phyloP scores from a whole-genome alignment of 2,797 vertebrate genomes.

The Hemitrygon akajei region DNA sequence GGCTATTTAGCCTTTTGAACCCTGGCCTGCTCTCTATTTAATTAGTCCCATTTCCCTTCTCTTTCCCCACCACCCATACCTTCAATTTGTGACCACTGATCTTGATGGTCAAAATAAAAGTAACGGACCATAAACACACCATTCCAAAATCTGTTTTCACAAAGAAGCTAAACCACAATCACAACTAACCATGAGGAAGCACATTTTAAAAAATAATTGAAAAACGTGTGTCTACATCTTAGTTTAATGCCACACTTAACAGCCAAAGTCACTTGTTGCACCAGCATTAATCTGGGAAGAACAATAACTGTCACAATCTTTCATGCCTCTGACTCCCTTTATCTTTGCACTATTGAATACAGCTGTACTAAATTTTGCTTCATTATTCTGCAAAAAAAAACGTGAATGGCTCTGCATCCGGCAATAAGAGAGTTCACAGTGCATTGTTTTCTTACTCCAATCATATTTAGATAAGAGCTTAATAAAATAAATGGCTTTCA shows the following conservation, averaged over 20 bases:
- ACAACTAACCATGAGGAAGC: neutral
- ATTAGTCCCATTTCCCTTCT: neutral
- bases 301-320: neutral
- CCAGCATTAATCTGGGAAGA: neutral
- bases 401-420: neutral
- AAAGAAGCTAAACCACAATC: neutral
- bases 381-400: neutral
- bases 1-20: neutral
- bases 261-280: neutral
- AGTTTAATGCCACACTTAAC: neutral
- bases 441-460: neutral
- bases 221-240: too few relatives aligned
- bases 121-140: neutral
- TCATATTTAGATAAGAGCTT: constrained; percentile 6
- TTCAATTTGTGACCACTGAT: too few relatives aligned
- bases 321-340: neutral
- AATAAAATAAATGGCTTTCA: neutral
- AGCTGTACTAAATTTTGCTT: neutral
- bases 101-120: neutral
- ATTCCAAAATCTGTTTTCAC: neutral
- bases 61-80: neutral
- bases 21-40: neutral
- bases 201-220: neutral
- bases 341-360: neutral
- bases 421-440: neutral